Base-by-base conservation (phyloP, 2,888 invertebrate genomes). In the Dasypolia templi region DNA sequence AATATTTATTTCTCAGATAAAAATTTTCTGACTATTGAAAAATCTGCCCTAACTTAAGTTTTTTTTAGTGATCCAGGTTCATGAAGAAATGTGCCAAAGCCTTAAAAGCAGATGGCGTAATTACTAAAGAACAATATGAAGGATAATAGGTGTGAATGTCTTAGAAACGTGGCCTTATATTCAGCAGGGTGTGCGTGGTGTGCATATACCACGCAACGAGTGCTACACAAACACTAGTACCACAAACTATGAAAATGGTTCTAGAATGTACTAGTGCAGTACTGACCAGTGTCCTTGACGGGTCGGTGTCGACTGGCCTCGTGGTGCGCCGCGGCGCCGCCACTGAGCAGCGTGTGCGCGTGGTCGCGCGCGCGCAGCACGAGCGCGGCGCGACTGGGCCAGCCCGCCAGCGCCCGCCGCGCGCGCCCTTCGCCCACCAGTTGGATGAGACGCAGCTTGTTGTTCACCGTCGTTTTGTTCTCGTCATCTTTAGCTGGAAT, bases 321-420 rank as follows among this genome's bases (percentile, higher is more conserved):
- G 72, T 79, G 88, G 42, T 72, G 83, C 11, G 87, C 51, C 35
- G 88, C 86, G 81, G 82, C 83, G 78, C 85, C 92, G 12, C 95
- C 98, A 53, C 98, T 98, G 51, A 98, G 95, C 91, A 98, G 97
- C 90, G 98, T 97, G 61, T 97, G 96, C 22, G 98, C 98, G 92
- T 98, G 98, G 92, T 98, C 98, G 14, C 98, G 95, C 0, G 98
- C 98, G 75, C 98, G 97, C 86, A 98, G 96, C 96, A 97, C 97
- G 26, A 98, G 96, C 89, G 98, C 98, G 58, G 97, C 97, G 19
- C 98, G 97, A 93, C 11, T 98, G 97, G 97, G 94, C 98, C 98
- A 98, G 86, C 97, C 97, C 85, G 98, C 98, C 56, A 98, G 96
- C 64, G 98, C 96, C 26, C 98, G 97, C 86, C 98, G 97, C 0